Conservation (phyloP, 2,797 vertebrate genomes). For the Alosa sapidissima region DNA sequence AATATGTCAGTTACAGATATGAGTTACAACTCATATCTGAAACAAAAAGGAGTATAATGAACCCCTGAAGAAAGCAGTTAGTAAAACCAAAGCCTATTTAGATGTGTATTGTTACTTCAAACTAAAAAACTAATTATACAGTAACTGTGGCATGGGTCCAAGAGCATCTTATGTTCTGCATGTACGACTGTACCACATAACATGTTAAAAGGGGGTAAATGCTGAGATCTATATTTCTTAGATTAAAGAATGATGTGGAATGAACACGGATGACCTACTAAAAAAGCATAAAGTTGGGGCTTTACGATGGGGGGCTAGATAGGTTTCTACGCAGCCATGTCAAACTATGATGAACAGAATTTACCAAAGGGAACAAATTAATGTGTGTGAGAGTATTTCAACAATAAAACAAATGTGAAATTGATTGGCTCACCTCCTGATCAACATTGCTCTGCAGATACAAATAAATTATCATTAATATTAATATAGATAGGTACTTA, state of each 20-base stretch:
- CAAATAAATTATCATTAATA: neutral
- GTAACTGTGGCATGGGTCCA: neutral
- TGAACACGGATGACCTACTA: neutral
- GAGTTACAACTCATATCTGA: neutral
- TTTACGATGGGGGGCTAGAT: too few species aligned
- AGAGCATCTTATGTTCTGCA: neutral
- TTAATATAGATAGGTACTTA: slow-evolving; percentile 67
- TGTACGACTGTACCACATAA: neutral
- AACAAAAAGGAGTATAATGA: neutral
- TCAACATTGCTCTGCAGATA: neutral
- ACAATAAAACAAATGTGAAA: neutral
- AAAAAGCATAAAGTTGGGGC: too few species aligned
- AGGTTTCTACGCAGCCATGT: neutral
- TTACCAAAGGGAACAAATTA: neutral
- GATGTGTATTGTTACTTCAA: neutral
- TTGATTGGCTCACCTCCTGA: too few species aligned
- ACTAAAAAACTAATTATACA: neutral
- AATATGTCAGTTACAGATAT: neutral
- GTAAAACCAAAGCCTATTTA: neutral
- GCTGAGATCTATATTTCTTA: neutral
- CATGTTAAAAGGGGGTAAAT: neutral
- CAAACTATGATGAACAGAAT: neutral
- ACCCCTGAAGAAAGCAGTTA: neutral
- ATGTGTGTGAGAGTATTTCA: neutral
- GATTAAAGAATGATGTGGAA: neutral